phyloP scores from a whole-genome alignment of 2,797 vertebrate genomes.

The Limnodromus scolopaceus region DNA sequence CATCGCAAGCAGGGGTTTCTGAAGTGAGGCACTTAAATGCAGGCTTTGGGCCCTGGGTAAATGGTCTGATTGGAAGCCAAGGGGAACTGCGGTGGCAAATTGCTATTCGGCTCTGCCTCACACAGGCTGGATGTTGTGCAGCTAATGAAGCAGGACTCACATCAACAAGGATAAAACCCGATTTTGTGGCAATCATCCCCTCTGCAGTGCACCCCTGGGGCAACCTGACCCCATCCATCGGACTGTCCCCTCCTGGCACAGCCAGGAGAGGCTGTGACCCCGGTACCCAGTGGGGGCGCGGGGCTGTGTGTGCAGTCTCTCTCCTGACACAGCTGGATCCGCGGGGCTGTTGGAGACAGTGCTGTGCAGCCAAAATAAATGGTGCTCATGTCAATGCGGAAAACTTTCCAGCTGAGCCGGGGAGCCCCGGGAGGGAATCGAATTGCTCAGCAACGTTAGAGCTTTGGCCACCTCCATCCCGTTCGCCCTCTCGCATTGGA shows the following conservation, averaged over 20 bases:
- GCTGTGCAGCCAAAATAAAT: conserved; percentile 9
- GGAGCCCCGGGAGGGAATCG: not conserved
- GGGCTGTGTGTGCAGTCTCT: not conserved
- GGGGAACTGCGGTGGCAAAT: not conserved
- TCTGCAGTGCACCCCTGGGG: not conserved
- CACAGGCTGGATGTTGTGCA: not conserved
- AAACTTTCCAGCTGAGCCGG: not conserved
- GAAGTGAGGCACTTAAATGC: not conserved
- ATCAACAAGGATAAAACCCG: not conserved
- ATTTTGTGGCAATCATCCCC: not conserved
- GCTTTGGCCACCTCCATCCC: not conserved
- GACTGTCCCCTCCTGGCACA: not conserved
- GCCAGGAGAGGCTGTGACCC: not conserved
- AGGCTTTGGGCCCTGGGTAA: conserved; percentile 20
- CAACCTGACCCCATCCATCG: not conserved
- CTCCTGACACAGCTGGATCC: not conserved
- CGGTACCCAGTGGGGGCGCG: accelerated
- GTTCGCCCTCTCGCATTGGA: not conserved
- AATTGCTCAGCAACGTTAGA: not conserved
- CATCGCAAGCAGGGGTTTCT: not conserved
- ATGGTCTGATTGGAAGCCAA: conserved; percentile 16
- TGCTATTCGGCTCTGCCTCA: not conserved
- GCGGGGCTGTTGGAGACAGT: not conserved
- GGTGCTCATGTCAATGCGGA: conserved; percentile 1
- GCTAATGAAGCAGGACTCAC: not conserved